These are phyloP conservation scores for Catharus ustulatus DNA, from an alignment of 2,797 vertebrate genomes.

Conservation along the genomic window DNA sequence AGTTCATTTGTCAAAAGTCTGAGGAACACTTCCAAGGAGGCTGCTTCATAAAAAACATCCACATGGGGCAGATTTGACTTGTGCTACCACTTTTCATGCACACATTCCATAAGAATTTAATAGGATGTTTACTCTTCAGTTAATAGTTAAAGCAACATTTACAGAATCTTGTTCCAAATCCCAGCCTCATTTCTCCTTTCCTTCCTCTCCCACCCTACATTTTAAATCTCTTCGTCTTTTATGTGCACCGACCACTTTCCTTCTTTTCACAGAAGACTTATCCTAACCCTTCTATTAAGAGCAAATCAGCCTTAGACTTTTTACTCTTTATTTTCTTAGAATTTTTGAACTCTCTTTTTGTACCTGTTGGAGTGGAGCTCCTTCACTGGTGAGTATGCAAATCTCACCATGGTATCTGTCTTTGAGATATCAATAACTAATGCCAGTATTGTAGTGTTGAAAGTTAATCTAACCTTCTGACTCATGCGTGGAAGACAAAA, in stretches of 20 bases:
- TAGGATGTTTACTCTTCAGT: slow-evolving; percentile 44
- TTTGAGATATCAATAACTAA: neutral
- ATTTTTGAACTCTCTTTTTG: neutral
- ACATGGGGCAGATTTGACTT: slow-evolving; percentile 6
- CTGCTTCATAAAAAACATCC: slow-evolving; percentile 51
- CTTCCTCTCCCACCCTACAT: neutral
- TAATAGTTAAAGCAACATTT: slow-evolving; percentile 55
- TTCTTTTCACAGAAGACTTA: neutral
- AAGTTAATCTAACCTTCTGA: neutral
- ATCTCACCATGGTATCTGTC: accelerated
- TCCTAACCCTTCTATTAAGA: neutral
- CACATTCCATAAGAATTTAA: slow-evolving; percentile 34
- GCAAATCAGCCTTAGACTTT: neutral
- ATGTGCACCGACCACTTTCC: accelerated
- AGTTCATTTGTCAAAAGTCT: slow-evolving; percentile 66
- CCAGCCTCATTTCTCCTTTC: neutral
- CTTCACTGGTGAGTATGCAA: neutral
- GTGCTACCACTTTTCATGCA: slow-evolving; percentile 24
- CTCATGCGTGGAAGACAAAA: neutral
- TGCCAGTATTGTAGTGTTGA: neutral
- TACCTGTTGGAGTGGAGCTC: neutral
- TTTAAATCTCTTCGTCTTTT: neutral
- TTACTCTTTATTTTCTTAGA: neutral
- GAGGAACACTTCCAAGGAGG: slow-evolving; percentile 49
- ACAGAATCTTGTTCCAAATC: slow-evolving; percentile 41